Conservation (phyloP, 1,140 invertebrate species). For the Phthorimaea operculella region DNA sequence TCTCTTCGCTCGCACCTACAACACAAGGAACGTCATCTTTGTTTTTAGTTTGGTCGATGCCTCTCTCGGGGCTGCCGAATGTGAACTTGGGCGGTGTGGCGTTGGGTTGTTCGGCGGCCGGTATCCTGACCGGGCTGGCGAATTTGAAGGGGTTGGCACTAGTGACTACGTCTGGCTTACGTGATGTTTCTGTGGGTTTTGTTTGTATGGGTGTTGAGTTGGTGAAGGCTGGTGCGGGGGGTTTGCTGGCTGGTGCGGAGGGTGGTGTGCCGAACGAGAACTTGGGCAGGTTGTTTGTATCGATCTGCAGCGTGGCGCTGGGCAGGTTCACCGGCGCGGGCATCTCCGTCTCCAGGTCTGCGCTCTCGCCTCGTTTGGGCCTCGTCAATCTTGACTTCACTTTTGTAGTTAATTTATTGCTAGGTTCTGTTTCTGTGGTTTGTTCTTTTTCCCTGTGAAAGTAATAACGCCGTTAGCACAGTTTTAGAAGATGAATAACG, state of each 20-base stretch:
- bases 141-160: conserved; percentile 28
- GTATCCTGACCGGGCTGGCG: conserved; percentile 32
- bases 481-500: no score
- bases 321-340: conserved; percentile 69
- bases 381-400: conserved; percentile 61
- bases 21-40: conserved; percentile 13
- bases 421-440: conserved; percentile 9
- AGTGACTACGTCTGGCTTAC: conserved; percentile 17
- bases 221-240: neutral
- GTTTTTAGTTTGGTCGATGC: conserved; percentile 18
- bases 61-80: conserved; percentile 30
- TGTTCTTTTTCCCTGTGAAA: conserved; percentile 19
- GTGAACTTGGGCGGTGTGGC: conserved; percentile 22
- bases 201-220: neutral
- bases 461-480: no score
- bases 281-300: conserved; percentile 51
- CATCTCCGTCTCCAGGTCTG: conserved; percentile 47
- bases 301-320: conserved; percentile 72
- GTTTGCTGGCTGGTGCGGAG: conserved; percentile 13
- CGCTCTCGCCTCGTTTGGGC: conserved; percentile 36
- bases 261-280: conserved; percentile 31
- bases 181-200: conserved; percentile 10
- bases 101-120: conserved; percentile 15
- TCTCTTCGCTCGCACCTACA: conserved; percentile 19
- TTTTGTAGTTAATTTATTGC: conserved; percentile 45